Conservation (phyloP, 2,113 vertebrate species). For the Ameiurus melas region DNA sequence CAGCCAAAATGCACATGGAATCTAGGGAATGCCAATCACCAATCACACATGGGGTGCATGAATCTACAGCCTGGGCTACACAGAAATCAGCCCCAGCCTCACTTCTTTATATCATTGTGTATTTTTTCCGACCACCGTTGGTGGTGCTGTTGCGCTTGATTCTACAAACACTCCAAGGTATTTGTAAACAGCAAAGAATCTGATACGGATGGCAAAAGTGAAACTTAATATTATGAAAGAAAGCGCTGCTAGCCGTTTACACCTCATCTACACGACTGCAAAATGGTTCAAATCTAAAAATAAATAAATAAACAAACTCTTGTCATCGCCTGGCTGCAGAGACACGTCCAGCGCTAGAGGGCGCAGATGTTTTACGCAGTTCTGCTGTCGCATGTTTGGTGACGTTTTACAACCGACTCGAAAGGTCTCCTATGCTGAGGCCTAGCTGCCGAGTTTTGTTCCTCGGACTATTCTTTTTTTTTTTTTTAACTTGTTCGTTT, state of each 20-base stretch:
- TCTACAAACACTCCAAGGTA: background rate
- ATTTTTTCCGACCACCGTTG: background rate
- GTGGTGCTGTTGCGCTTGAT: background rate
- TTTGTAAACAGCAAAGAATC: background rate
- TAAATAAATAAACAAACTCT: too few species aligned
- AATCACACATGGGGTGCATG: background rate
- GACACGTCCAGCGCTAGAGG: background rate
- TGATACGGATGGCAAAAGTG: background rate
- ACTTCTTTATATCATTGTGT: background rate
- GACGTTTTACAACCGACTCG: conserved; percentile 72
- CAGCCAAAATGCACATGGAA: background rate
- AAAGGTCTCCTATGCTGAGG: conserved; percentile 69
- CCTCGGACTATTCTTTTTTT: conserved; percentile 19
- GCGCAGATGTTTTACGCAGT: conserved; percentile 26
- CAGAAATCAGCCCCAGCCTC: background rate
- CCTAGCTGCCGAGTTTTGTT: conserved; percentile 65
- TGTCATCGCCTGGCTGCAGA: too few species aligned
- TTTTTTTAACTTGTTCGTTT: conserved; percentile 54
- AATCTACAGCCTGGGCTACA: background rate
- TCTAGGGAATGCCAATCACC: background rate
- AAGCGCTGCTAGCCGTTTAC: background rate
- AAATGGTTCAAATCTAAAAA: background rate
- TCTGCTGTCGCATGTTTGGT: conserved; percentile 71
- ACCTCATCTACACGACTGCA: background rate
- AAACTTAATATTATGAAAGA: background rate